phyloP scores from a whole-genome alignment of 2,113 vertebrate genomes.

The Anarhynchus alexandrinus region DNA sequence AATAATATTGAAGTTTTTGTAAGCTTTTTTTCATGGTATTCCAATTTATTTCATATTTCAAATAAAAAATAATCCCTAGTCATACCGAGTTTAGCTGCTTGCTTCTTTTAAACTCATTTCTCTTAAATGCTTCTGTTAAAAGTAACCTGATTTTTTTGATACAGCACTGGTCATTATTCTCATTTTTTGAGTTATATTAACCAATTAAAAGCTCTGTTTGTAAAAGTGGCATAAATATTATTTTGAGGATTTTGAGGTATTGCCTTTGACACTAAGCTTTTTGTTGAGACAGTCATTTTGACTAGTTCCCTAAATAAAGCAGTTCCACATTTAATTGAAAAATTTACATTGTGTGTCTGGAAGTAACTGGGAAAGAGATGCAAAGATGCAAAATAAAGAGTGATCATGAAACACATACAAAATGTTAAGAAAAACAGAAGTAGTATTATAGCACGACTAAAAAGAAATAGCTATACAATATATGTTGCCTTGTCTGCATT shows the following conservation, averaged over 20 bases:
- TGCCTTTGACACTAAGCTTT: neutral
- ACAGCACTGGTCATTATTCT: neutral
- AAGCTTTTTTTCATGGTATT: neutral
- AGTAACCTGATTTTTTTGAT: neutral
- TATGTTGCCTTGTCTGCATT: neutral
- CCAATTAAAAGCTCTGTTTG: neutral
- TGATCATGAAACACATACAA: neutral
- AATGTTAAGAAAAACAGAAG: neutral
- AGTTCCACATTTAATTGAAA: neutral
- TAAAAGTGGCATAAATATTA: neutral
- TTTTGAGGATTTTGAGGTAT: neutral
- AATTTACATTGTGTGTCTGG: neutral
- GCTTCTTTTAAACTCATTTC: neutral
- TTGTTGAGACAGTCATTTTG: neutral
- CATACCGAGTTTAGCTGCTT: neutral
- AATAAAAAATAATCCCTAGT: neutral
- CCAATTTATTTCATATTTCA: neutral
- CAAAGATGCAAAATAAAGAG: neutral
- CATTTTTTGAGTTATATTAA: neutral
- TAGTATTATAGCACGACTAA: neutral
- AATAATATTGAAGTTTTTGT: neutral
- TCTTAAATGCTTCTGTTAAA: neutral
- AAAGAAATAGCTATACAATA: neutral
- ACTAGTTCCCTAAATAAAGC: neutral
- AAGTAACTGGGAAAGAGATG: neutral